Conservation (phyloP, 1,140 invertebrate species). For the Sitophilus oryzae region DNA sequence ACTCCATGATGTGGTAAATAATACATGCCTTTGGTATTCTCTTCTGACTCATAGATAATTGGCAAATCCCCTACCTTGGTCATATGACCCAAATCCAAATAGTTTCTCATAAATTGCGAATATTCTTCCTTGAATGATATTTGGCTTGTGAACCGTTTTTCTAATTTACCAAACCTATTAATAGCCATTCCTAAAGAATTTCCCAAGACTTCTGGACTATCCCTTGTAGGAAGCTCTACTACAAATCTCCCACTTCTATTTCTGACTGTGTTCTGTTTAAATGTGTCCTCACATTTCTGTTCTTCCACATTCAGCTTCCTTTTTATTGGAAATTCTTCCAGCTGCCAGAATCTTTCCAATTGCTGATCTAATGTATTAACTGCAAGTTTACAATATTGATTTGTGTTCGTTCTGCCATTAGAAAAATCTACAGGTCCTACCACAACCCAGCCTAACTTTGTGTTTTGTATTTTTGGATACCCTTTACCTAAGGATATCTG, state of each 20-base stretch:
- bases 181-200: slow-evolving; percentile 23
- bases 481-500: no score
- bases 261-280: slow-evolving; percentile 4
- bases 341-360: slow-evolving; percentile 11
- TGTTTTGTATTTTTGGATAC: no score
- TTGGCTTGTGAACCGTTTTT: slow-evolving; percentile 21
- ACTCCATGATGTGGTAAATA: slow-evolving; percentile 20
- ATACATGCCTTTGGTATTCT: no score
- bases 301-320: slow-evolving; percentile 11
- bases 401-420: no score
- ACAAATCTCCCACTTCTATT: slow-evolving; percentile 19
- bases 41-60: no score
- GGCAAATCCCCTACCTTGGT: slow-evolving; percentile 9
- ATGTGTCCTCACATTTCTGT: slow-evolving; percentile 19
- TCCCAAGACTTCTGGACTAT: slow-evolving; percentile 13
- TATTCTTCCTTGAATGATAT: slow-evolving; percentile 32
- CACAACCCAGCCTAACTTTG: no score
- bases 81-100: slow-evolving; percentile 41
- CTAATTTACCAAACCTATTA: slow-evolving; percentile 18
- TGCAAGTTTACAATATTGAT: no score
- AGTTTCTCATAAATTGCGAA: slow-evolving; percentile 41
- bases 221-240: slow-evolving; percentile 16
- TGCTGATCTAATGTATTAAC: no score
- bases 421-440: no score
- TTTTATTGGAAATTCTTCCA: slow-evolving; percentile 4